A percentile compares a stretch with the other conserved stretches of the same genome.
Evolutionary conservation across 2,888 invertebrate genomes (phyloP).

Genomic region (Allacma fusca): DNA sequence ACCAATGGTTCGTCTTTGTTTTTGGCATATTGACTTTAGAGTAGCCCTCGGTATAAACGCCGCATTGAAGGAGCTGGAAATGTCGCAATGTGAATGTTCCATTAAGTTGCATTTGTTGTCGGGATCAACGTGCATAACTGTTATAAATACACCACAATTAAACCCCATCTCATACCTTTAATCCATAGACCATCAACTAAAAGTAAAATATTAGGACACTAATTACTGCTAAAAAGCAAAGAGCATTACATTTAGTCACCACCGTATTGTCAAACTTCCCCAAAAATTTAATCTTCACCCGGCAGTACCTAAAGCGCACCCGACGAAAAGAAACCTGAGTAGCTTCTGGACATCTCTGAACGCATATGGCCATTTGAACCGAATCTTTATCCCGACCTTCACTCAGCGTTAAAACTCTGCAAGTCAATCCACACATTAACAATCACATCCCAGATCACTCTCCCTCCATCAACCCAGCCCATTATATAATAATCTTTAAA

Average conservation of each 20-base stretch:
- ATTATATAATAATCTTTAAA: not conserved
- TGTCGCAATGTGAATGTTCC: not conserved
- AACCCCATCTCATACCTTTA: too few relatives aligned
- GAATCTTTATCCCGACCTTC: not conserved
- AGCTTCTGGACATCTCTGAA: constrained; percentile 14
- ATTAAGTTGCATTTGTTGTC: constrained; percentile 10
- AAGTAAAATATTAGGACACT: too few relatives aligned
- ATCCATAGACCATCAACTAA: too few relatives aligned
- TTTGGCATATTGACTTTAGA: not conserved
- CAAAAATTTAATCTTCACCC: not conserved
- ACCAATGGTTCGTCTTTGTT: not conserved
- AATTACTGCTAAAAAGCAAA: too few relatives aligned
- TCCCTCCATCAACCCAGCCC: too few relatives aligned
- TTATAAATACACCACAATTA: not conserved
- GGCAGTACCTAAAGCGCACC: not conserved
- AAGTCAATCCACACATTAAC: not conserved
- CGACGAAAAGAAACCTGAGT: not conserved
- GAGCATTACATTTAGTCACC: not conserved
- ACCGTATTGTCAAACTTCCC: not conserved
- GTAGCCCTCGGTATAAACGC: not conserved
- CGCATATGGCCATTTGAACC: not conserved
- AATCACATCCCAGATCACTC: not conserved
- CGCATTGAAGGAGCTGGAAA: constrained; percentile 4
- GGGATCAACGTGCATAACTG: constrained; percentile 1
- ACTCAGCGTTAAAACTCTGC: not conserved